Conservation (phyloP, 2,888 invertebrate species). For the Philonicus albiceps region DNA sequence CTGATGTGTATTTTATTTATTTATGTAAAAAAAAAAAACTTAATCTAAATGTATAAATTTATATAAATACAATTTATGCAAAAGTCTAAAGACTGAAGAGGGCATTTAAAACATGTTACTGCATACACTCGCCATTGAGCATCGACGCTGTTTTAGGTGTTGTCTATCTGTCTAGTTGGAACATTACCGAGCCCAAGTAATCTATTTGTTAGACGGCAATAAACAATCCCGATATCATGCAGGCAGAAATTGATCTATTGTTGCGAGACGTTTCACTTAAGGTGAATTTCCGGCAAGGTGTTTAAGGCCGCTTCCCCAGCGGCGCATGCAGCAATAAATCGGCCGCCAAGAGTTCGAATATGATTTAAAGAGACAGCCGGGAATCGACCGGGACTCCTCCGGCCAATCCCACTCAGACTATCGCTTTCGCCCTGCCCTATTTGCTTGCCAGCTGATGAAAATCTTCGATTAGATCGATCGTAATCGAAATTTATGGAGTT, state of each 20-base stretch:
- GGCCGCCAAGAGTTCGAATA: conserved; percentile 19
- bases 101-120: neutral
- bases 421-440: conserved; percentile 29
- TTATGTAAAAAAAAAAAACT: too few species aligned
- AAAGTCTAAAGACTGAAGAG: neutral
- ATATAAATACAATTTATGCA: too few species aligned
- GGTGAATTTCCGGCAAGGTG: conserved; percentile 28
- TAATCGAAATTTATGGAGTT: conserved; percentile 38
- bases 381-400: neutral
- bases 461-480: conserved; percentile 40
- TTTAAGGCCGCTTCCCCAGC: neutral
- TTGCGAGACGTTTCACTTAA: conserved; percentile 31
- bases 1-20: too few species aligned
- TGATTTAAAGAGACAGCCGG: conserved; percentile 22
- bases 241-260: conserved; percentile 31
- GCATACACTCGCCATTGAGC: too few species aligned
- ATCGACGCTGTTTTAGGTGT: neutral
- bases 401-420: neutral
- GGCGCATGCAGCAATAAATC: conserved; percentile 13
- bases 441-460: conserved; percentile 27
- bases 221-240: conserved; percentile 32
- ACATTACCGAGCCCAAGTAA: neutral
- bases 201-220: conserved; percentile 6
- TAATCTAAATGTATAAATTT: too few species aligned
- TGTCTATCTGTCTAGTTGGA: neutral